Percentiles rank a stretch among this genome's conserved stretches.
Evolutionary conservation across 2,888 invertebrate genomes (phyloP).

Genomic region (Fissipunctia ypsillon): DNA sequence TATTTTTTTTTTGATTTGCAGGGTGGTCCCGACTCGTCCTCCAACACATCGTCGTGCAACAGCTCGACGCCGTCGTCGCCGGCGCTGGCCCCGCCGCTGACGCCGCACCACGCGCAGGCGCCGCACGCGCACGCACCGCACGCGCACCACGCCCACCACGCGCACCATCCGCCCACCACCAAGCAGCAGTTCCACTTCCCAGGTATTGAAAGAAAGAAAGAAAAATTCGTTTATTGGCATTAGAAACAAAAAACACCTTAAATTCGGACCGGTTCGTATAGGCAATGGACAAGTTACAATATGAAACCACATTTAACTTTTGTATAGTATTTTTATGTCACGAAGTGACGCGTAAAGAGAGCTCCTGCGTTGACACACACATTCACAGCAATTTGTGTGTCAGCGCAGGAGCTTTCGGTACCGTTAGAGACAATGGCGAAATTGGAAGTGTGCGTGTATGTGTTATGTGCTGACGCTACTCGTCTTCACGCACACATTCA

Average conservation of each 20-base stretch:
- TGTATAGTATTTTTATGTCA: not conserved
- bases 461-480: too few species aligned
- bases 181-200: conserved; percentile 95
- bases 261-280: not conserved
- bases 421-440: too few species aligned
- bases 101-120: conserved; percentile 90
- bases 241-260: not conserved
- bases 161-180: conserved; percentile 69
- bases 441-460: too few species aligned
- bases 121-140: conserved; percentile 91
- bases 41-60: conserved; percentile 98
- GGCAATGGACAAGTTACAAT: too few species aligned
- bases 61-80: conserved; percentile 99
- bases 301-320: not conserved
- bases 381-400: too few species aligned
- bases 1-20: conserved; percentile 66
- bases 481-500: too few species aligned
- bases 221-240: too few species aligned
- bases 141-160: conserved; percentile 90
- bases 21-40: conserved; percentile 96
- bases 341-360: not conserved
- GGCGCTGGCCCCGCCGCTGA: conserved; percentile 91
- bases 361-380: too few species aligned
- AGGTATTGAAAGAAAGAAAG: conserved; percentile 82
- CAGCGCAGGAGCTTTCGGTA: too few species aligned